These are phyloP conservation scores for Cassiopea xamachana DNA, from an alignment of 30 jellyfish, hydroid and myxozoan genomes.

Conservation along the genomic window DNA sequence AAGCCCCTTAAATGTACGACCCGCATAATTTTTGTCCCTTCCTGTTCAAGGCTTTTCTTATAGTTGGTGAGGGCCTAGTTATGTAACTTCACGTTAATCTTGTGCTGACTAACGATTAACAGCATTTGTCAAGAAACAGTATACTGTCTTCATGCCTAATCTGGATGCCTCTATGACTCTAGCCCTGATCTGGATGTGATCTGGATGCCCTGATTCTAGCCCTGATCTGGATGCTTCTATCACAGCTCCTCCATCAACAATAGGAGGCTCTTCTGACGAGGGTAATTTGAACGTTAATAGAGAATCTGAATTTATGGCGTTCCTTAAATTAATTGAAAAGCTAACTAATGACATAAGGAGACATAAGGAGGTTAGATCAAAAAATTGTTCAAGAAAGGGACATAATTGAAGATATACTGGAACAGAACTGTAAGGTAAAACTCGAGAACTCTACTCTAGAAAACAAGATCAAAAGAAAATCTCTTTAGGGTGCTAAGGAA, in stretches of 20 bases:
- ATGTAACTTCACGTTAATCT: too few relatives aligned
- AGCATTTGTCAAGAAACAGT: too few relatives aligned
- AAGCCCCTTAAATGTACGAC: too few relatives aligned
- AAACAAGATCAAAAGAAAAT: neutral
- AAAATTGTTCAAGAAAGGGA: neutral
- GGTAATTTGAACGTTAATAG: neutral
- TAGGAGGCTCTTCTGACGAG: neutral
- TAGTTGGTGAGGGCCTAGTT: too few relatives aligned
- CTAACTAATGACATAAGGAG: neutral
- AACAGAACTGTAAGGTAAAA: constrained; percentile 1
- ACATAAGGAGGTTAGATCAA: neutral
- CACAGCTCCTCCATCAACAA: neutral
- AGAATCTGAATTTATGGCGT: neutral
- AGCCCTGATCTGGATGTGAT: too few relatives aligned
- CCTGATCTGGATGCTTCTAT: neutral
- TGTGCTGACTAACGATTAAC: too few relatives aligned
- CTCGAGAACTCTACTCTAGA: constrained; percentile 7
- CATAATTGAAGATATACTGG: neutral
- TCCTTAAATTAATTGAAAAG: neutral
- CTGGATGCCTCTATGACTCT: too few relatives aligned
- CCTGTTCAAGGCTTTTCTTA: too few relatives aligned
- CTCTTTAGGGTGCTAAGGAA: neutral
- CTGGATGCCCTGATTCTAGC: neutral
- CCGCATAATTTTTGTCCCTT: too few relatives aligned
- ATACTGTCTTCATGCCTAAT: too few relatives aligned